phyloP scores from a whole-genome alignment of 2,113 vertebrate species.

The Echinops telfairi region DNA sequence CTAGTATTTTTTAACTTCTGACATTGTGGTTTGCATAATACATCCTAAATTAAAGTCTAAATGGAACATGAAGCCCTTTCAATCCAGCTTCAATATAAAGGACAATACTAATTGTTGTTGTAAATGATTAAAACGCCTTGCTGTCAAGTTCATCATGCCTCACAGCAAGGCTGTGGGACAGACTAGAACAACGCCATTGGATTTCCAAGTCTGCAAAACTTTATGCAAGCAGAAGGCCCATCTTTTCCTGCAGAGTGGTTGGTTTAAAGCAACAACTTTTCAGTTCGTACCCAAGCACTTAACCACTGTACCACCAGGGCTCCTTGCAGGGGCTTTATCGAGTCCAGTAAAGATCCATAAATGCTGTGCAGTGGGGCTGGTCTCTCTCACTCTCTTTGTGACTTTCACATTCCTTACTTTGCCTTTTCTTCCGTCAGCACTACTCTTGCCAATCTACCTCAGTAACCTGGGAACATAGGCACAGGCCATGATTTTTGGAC shows the following conservation, averaged over 20 bases:
- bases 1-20: too few relatives aligned
- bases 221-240: neutral
- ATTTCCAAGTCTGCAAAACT: neutral
- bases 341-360: neutral
- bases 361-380: accelerated
- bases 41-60: too few relatives aligned
- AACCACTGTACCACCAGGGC: neutral
- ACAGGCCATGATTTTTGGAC: neutral
- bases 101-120: too few relatives aligned
- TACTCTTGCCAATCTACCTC: neutral
- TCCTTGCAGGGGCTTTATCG: neutral
- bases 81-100: too few relatives aligned
- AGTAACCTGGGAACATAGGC: neutral
- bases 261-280: neutral
- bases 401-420: too few relatives aligned
- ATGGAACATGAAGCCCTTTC: too few relatives aligned
- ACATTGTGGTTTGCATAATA: too few relatives aligned
- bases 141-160: neutral
- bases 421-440: neutral
- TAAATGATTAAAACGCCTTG: neutral
- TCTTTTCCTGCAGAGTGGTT: neutral
- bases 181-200: neutral
- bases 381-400: neutral
- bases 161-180: neutral
- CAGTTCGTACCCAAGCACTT: neutral